These are phyloP conservation scores for Ptychochromis oligacanthus DNA, from an alignment of 2,113 vertebrate genomes.

Conservation along the genomic window DNA sequence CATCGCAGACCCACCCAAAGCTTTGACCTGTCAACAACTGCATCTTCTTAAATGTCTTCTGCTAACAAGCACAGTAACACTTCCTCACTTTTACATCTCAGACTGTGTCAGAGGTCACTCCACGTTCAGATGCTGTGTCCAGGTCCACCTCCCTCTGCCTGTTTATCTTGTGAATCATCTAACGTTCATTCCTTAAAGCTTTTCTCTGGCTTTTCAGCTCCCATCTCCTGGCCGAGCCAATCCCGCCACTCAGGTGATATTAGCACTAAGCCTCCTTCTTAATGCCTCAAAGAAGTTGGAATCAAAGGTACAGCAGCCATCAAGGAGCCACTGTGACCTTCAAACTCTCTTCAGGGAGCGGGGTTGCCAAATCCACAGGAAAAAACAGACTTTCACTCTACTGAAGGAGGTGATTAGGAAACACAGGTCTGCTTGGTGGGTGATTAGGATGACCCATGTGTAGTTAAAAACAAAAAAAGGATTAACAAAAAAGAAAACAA, in stretches of 20 bases:
- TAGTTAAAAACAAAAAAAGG: neutral
- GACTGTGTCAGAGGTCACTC: neutral
- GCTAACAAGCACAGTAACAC: neutral
- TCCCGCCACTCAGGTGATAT: slow-evolving; percentile 20
- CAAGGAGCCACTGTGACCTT: slow-evolving; percentile 37
- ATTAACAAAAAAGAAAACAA: neutral
- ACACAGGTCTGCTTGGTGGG: neutral
- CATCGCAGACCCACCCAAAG: neutral
- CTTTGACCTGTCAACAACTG: neutral
- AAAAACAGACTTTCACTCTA: neutral
- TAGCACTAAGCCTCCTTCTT: slow-evolving; percentile 47
- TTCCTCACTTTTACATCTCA: neutral
- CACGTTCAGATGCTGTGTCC: slow-evolving; percentile 4
- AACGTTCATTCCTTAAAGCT: slow-evolving; percentile 5
- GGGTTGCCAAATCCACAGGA: neutral
- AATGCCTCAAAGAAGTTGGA: slow-evolving; percentile 42
- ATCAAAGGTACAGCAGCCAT: slow-evolving; percentile 37
- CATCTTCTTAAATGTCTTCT: neutral
- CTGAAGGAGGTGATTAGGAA: slow-evolving; percentile 25
- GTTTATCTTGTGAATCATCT: slow-evolving; percentile 39
- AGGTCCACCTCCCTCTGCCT: neutral
- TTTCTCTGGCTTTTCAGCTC: neutral
- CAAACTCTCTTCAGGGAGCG: slow-evolving; percentile 16
- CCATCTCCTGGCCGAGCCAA: slow-evolving; percentile 3
- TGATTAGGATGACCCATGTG: neutral